Base-by-base conservation (phyloP, 2,888 invertebrate species). In the Anthoptus insignis region DNA sequence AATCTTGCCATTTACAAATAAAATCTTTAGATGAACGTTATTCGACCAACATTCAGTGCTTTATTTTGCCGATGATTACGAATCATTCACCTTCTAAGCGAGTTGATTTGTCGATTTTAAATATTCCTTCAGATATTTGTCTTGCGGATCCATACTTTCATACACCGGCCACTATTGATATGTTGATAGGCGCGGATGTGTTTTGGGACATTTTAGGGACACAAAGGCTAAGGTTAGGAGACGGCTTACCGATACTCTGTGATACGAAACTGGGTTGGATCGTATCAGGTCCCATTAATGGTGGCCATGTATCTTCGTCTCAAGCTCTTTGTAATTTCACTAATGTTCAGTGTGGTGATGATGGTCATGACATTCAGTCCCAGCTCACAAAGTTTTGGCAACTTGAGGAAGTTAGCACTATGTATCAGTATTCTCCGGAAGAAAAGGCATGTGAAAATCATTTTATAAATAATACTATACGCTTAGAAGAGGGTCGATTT, bases 141-240 rank as follows among this genome's bases (percentile, higher is more conserved):
- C 58, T 74, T 39, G 72, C 72, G 1, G 74, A 76, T 32, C 74
- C 74, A 16, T 22, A 52, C 11, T 76, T 75, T 65, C 49, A 74
- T 19, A 39, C 50, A 27, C 72, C 76, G 22, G 57, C 72, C 34
- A 37, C 59, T 0, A 52, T 77, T 3, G 72, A 76, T 61, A 56
- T 76, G 8, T 39, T 75, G n/a, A 64, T 75, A 0, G 74, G 75
- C 13, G 76, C 68, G 14, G 72, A 74, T 22, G 7, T 73, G 0
- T 76, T 75, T 63, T 70, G 74, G 74, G 66, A 70, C 29, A 21
- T 75, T 16, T 56, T 75, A 49, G 70, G 72, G n/a, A 54, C 68
- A 16, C 53, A 67, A 29, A 64, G 65, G 24, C 59, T 70, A 3
- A 53, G 50, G 7, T 54, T 73, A 53, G 71, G 72, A 39, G 14